Evolutionary conservation across 2,797 vertebrate species (phyloP).

Genomic region (Varecia variegata): DNA sequence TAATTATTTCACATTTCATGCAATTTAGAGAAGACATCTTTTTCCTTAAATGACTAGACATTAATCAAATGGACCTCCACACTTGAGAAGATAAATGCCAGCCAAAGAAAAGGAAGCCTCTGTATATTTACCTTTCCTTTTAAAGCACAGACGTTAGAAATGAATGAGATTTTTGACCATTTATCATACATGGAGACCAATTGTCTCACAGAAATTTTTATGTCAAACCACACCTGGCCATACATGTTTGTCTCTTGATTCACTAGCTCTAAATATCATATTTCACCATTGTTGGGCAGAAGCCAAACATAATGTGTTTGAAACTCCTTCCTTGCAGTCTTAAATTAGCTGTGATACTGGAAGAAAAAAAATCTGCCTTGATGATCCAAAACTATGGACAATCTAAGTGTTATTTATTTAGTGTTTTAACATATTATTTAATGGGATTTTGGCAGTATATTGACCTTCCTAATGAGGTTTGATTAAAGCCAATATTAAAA

Average conservation of each 20-base stretch:
- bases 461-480: conserved; percentile 66
- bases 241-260: conserved; percentile 79
- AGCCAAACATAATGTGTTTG: conserved; percentile 61
- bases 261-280: conserved; percentile 75
- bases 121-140: conserved; percentile 79
- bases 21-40: conserved; percentile 67
- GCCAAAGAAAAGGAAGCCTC: conserved; percentile 72
- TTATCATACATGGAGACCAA: conserved; percentile 77
- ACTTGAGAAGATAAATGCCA: conserved; percentile 77
- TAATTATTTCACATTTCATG: conserved; percentile 79
- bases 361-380: conserved; percentile 36
- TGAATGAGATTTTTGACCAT: conserved; percentile 79
- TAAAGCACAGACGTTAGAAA: conserved; percentile 78
- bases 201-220: conserved; percentile 79
- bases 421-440: conserved; percentile 63
- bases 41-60: conserved; percentile 77
- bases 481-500: conserved; percentile 68
- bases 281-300: conserved; percentile 67
- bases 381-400: conserved; percentile 49
- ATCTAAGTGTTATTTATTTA: conserved; percentile 58
- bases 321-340: conserved; percentile 54
- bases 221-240: conserved; percentile 77
- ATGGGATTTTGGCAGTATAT: conserved; percentile 51
- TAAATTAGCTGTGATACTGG: conserved; percentile 53
- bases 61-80: conserved; percentile 79